Evolutionary conservation across 2,888 invertebrate species (phyloP), one percentile per base, ranked within the genome.

Genomic region (Euspilapteryx auroguttella): DNA sequence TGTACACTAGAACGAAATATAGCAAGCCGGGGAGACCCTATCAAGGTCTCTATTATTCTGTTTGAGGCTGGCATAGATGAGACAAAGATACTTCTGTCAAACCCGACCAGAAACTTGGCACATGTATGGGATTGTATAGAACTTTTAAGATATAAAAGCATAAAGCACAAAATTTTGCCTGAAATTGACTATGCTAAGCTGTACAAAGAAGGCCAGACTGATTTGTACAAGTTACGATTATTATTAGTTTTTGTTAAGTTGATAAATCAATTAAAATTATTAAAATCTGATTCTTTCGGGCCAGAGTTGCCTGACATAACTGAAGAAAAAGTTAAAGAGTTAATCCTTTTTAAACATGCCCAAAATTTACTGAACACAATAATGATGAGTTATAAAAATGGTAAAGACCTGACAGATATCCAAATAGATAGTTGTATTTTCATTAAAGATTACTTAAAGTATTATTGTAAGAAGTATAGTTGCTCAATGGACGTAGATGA

Each of bases 101-200:
- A 69, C 36, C 52, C 58, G 1, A 37, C 49, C 14, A 48, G 47
- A 33, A 47, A 37, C 30, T 39, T 75, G 3, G 54, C 51, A 2
- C 21, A 54, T 15, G 40, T 54, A 27, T 63, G 58, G 58, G 75
- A 73, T 35, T 52, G 55, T 3, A 38, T 75, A 26, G 65, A 66
- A 45, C 22, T 55, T 3, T 27, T 71, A 2, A 39, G 68, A 29
- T 64, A 47, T 29, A 61, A 50, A 40, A 41, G 46, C 4, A 42
- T 55, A 15, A 73, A 66, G 39, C 32, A 40, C 2, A 68, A 55
- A 34, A 33, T 33, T 4, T 32, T 63, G 13, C 68, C 69, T 1
- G 24, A 33, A 4, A 26, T 55, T 12, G 47, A 66, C 29, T 59
- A 42, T 21, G 24, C 40, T 4, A 25, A 41, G 12, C 34, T 71